phyloP scores from a whole-genome alignment of 2,888 invertebrate species.

The Sialis lutaria region DNA sequence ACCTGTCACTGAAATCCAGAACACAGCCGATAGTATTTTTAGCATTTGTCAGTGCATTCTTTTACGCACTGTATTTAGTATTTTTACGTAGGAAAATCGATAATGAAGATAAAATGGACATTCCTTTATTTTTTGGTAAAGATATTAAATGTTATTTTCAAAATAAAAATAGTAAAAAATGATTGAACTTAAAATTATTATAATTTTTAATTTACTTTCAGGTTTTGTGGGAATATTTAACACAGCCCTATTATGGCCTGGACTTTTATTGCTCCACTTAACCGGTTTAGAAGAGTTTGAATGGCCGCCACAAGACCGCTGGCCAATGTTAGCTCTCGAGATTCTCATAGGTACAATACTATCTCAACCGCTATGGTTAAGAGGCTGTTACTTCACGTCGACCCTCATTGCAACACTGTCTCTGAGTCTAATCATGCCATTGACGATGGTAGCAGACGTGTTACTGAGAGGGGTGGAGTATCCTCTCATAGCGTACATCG shows the following conservation, averaged over 20 bases:
- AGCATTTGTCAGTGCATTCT: conserved; percentile 71
- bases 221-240: conserved; percentile 90
- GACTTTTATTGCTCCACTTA: conserved; percentile 74
- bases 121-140: conserved; percentile 85
- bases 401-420: conserved; percentile 75
- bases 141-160: background rate
- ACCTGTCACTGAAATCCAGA: conserved; percentile 41
- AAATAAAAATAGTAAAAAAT: background rate
- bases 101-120: conserved; percentile 85
- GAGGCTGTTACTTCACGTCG: conserved; percentile 90
- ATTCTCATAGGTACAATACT: conserved; percentile 82
- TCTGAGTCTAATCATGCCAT: conserved; percentile 72
- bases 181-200: background rate
- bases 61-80: conserved; percentile 82
- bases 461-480: conserved; percentile 50
- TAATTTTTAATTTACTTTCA: conserved; percentile 21
- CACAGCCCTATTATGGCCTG: conserved; percentile 72
- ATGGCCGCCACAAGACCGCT: conserved; percentile 67
- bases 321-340: conserved; percentile 64
- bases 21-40: conserved; percentile 65
- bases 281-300: conserved; percentile 68
- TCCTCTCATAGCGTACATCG: conserved; percentile 55
- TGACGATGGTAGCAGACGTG: conserved; percentile 75
- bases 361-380: conserved; percentile 84
- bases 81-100: conserved; percentile 73